Conservation (phyloP, 2,888 invertebrate species). For the Cephus runcator region DNA sequence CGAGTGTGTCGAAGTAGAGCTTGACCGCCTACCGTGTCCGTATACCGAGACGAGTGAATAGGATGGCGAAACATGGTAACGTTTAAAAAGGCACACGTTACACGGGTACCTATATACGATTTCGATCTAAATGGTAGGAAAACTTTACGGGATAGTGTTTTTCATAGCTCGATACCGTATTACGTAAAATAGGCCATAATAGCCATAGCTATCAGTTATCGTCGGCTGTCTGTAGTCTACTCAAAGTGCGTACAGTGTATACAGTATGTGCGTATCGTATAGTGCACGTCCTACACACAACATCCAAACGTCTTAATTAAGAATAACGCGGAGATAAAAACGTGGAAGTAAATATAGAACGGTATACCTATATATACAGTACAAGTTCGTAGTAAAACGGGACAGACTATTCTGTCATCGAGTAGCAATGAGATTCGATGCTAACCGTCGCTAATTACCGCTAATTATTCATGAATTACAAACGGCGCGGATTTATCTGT, state of each 20-base stretch:
- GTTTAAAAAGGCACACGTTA: slow-evolving; percentile 7
- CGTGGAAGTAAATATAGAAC: neutral
- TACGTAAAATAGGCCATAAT: neutral
- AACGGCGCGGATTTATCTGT: neutral
- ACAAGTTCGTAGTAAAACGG: neutral
- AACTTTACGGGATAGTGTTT: neutral
- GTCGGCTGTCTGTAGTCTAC: neutral
- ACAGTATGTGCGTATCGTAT: neutral
- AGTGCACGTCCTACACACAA: slow-evolving; percentile 21
- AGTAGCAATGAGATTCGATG: neutral
- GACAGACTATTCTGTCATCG: neutral
- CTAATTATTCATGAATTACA: neutral
- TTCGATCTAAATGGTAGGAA: neutral
- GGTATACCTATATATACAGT: neutral
- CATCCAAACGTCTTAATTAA: slow-evolving; percentile 30
- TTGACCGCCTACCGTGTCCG: neutral
- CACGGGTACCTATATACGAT: slow-evolving; percentile 5
- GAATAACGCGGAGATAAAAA: neutral
- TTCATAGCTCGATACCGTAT: neutral
- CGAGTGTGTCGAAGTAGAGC: neutral
- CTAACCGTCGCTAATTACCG: neutral
- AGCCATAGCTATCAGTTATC: neutral
- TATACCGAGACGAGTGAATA: neutral
- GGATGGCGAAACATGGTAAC: neutral
- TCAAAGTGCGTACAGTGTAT: neutral